Base-by-base conservation (phyloP, 1,140 invertebrate species). In the Orchesella cincta region DNA sequence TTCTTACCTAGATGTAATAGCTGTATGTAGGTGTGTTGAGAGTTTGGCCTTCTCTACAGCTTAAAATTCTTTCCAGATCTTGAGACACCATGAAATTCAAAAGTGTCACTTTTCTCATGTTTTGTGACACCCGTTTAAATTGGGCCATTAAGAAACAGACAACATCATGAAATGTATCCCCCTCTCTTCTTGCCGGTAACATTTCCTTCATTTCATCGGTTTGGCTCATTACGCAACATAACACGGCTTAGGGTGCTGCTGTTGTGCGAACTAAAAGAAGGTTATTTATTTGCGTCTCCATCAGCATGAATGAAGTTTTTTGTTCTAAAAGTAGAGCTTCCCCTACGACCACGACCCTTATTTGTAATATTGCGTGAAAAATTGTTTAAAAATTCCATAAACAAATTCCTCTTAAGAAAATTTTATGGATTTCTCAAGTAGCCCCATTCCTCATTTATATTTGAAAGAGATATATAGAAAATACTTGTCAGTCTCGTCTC, bases 31-130 rank as follows among this genome's bases (percentile, higher is more conserved):
- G n/a, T n/a, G n/a, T n/a, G n/a, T n/a, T n/a, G n/a, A n/a, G n/a
- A n/a, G n/a, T n/a, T n/a, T n/a, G n/a, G n/a, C n/a, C n/a, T n/a
- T n/a, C n/a, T n/a, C n/a, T n/a, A n/a, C n/a, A n/a, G n/a, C n/a
- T n/a, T n/a, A n/a, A n/a, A n/a, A n/a, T n/a, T n/a, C n/a, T n/a
- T n/a, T n/a, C n/a, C n/a, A n/a, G n/a, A n/a, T n/a, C n/a, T n/a
- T n/a, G n/a, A n/a, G n/a, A n/a, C n/a, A 67, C 62, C 62, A 33
- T 67, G 62, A 67, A 67, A 67, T 67, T 67, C 33, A 23, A 67
- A 67, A 67, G 62, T 67, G 62, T 67, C 62, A 67, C 62, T 67
- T 67, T 67, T 67, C 62, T 67, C 62, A 67, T 67, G 62, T 67
- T 67, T 29, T 14, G 31, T 67, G 62, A 67, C 62, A 67, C 29